Base-by-base conservation (phyloP, 2,888 invertebrate species). In the Thelaira solivaga region DNA sequence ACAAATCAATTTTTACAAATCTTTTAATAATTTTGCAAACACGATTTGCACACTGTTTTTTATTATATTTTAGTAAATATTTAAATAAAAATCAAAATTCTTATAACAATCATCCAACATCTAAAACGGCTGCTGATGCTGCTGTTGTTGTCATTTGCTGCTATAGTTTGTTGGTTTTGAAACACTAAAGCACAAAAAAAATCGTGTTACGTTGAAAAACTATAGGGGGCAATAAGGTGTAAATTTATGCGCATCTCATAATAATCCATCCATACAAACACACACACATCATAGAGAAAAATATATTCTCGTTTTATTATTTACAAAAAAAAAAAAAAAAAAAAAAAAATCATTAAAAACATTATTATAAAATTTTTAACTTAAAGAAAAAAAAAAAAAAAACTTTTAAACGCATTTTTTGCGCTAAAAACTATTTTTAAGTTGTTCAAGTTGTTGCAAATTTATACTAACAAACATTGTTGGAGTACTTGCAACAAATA, bases 171-270 rank as follows among this genome's bases (percentile, higher is more conserved):
- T 61, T 67, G 67, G 53, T 18, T 53, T 24, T 7, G 22, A 34
- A n/a, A n/a, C n/a, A n/a, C n/a, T n/a, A n/a, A n/a, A n/a, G n/a
- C n/a, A n/a, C n/a, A n/a, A n/a, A 51, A 45, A 57, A 68, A 65
- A 53, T 36, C 69, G 53, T 74, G 69, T 69, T 65, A 65, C 53
- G 78, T 41, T 65, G 53, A 78, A 78, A 78, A 78, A 74, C 84
- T 84, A 86, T 86, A 86, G 86, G 85, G 86, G 86, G 85, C 86
- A 86, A 86, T 86, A 87, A 85, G 86, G 87, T 86, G 86, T 87
- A 87, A 87, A 87, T 86, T 86, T 86, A 82, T 82, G 81, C 76
- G 80, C 80, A 78, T 80, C 77, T 81, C 73, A 75, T 78, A 76
- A 69, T 67, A 67, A 80, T 53, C 51, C 22, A 49, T 5, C n/a